Evolutionary conservation across 2,888 invertebrate species (phyloP).

Genomic region (Diachrysia chrysitis): DNA sequence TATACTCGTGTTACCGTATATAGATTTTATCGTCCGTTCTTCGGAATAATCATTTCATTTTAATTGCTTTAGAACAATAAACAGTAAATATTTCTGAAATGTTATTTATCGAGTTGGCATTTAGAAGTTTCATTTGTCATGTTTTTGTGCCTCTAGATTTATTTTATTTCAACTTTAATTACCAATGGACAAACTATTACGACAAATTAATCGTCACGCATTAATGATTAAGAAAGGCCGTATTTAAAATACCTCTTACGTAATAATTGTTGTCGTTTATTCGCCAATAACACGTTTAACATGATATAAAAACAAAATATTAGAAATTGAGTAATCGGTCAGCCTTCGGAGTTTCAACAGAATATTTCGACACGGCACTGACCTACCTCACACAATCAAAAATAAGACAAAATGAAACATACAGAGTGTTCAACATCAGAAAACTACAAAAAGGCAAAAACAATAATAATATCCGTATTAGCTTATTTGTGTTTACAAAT

Average conservation of each 20-base stretch:
- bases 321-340: conserved; percentile 11
- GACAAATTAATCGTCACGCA: not conserved
- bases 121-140: conserved; percentile 20
- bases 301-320: conserved; percentile 18
- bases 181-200: too few relatives aligned
- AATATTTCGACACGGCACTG: conserved; percentile 25
- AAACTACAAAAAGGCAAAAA: not conserved
- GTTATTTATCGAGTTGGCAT: conserved; percentile 26
- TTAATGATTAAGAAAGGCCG: conserved; percentile 10
- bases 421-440: not conserved
- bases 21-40: conserved; percentile 47
- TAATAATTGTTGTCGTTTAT: not conserved
- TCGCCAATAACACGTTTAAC: conserved; percentile 12
- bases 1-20: conserved; percentile 34
- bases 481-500: too few relatives aligned
- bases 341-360: conserved; percentile 18
- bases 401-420: conserved; percentile 6
- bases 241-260: conserved; percentile 15
- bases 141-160: conserved; percentile 3
- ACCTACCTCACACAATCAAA: conserved; percentile 39
- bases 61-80: conserved; percentile 33
- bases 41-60: conserved; percentile 38
- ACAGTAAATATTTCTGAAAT: conserved; percentile 17
- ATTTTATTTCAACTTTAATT: too few relatives aligned
- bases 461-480: too few relatives aligned